A percentile compares a stretch with the other conserved stretches of the same genome.
phyloP scores from a whole-genome alignment of 1,140 invertebrate species.

The Polyergus mexicanus region DNA sequence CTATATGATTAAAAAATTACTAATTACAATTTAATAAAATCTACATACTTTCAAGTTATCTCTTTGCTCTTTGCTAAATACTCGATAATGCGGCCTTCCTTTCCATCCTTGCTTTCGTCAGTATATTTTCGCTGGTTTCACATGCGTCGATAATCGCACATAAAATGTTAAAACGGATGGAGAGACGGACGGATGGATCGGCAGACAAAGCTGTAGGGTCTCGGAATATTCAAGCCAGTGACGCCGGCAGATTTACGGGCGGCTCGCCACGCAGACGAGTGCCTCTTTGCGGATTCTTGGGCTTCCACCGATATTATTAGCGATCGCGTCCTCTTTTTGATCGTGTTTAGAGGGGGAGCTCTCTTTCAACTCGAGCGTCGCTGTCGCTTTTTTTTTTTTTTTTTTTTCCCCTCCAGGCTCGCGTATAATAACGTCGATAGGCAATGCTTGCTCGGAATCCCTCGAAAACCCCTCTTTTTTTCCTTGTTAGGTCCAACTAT shows the following conservation, averaged over 20 bases:
- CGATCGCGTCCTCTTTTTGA: slow-evolving; percentile 85
- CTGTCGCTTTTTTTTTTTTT: slow-evolving; percentile 17
- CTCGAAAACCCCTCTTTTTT: slow-evolving; percentile 64
- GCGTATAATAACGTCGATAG: slow-evolving; percentile 81
- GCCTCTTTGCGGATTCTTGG: slow-evolving; percentile 84
- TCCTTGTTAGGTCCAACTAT: slow-evolving; percentile 66
- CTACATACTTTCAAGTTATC: too few species aligned
- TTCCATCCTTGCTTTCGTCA: background rate
- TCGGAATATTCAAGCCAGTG: slow-evolving; percentile 80
- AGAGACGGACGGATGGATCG: slow-evolving; percentile 58
- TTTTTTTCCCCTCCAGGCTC: slow-evolving; percentile 60
- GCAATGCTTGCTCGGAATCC: slow-evolving; percentile 73
- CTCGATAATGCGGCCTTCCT: too few species aligned
- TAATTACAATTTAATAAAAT: too few species aligned
- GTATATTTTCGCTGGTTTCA: background rate
- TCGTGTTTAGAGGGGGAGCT: slow-evolving; percentile 75
- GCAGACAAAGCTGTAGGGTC: slow-evolving; percentile 72
- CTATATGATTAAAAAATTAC: too few species aligned
- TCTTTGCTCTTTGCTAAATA: too few species aligned
- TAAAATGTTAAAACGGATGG: slow-evolving; percentile 41
- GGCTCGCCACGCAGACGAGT: slow-evolving; percentile 83
- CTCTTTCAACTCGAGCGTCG: slow-evolving; percentile 65
- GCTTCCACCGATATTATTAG: slow-evolving; percentile 86
- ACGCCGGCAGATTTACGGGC: slow-evolving; percentile 85
- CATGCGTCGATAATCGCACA: slow-evolving; percentile 20